Evolutionary conservation across 2,113 vertebrate genomes (phyloP).

Genomic region (Beaufortia kweichowensis): DNA sequence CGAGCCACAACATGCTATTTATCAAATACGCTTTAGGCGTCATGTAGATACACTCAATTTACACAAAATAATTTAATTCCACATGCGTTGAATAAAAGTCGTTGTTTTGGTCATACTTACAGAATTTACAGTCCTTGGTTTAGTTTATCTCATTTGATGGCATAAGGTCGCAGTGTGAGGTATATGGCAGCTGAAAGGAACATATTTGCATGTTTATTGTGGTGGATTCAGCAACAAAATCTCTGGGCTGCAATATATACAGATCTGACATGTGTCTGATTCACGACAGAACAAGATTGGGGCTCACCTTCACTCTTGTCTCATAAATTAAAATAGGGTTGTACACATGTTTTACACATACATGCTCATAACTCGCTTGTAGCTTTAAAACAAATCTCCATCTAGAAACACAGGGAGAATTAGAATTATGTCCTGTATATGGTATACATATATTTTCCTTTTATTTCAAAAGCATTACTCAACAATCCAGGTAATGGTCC

Average conservation of each 20-base stretch:
- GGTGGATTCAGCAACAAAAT: neutral
- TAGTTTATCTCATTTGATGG: neutral
- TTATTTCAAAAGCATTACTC: too few relatives aligned
- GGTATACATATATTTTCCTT: too few relatives aligned
- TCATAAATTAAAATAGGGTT: too few relatives aligned
- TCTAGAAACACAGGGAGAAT: too few relatives aligned
- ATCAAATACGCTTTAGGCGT: neutral
- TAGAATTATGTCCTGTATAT: too few relatives aligned
- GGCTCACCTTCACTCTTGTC: neutral
- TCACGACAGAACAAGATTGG: neutral
- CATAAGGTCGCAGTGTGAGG: neutral
- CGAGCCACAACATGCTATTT: neutral
- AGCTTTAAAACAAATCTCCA: too few relatives aligned
- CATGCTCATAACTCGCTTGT: too few relatives aligned
- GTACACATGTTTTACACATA: too few relatives aligned
- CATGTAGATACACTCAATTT: too few relatives aligned
- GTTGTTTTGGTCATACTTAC: neutral
- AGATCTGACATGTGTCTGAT: neutral
- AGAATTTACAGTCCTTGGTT: neutral
- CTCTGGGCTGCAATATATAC: neutral
- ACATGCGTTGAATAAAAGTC: neutral
- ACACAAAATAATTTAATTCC: neutral
- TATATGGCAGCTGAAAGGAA: neutral
- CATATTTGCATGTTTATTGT: neutral
- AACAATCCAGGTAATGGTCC: too few relatives aligned